A percentile compares a stretch with the other conserved stretches of the same genome.
phyloP scores from a whole-genome alignment of 2,113 vertebrate species.

The Sebastes fasciatus region DNA sequence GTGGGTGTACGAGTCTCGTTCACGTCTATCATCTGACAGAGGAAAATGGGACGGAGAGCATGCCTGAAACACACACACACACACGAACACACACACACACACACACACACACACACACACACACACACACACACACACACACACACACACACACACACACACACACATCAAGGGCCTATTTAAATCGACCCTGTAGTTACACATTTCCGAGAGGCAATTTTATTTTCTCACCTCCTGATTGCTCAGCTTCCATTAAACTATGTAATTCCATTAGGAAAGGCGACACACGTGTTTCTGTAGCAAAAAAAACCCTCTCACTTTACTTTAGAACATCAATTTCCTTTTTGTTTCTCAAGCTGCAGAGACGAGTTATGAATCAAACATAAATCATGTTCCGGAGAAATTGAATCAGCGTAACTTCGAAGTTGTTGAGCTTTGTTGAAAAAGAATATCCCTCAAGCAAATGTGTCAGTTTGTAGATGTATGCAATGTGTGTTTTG shows the following conservation, averaged over 20 bases:
- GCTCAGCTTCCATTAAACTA: background rate
- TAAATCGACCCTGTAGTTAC: background rate
- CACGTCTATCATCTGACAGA: constrained; percentile 29
- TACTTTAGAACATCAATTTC: constrained; percentile 4
- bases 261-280: background rate
- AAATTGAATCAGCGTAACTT: background rate
- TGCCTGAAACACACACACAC: background rate
- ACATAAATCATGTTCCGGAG: background rate
- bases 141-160: background rate
- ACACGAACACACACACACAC: constrained; percentile 1
- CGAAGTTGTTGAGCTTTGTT: background rate
- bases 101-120: constrained; percentile 1
- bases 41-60: background rate
- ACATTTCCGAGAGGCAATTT: background rate
- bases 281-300: background rate
- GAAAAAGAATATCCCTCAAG: constrained; percentile 9
- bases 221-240: constrained; percentile 21
- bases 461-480: background rate
- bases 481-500: constrained; percentile 3
- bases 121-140: background rate
- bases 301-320: constrained; percentile 16
- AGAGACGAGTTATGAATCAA: background rate
- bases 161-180: background rate
- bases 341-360: background rate
- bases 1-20: constrained; percentile 15